Evolutionary conservation across 1,140 invertebrate genomes (phyloP).

Genomic region (Plodia interpunctella): DNA sequence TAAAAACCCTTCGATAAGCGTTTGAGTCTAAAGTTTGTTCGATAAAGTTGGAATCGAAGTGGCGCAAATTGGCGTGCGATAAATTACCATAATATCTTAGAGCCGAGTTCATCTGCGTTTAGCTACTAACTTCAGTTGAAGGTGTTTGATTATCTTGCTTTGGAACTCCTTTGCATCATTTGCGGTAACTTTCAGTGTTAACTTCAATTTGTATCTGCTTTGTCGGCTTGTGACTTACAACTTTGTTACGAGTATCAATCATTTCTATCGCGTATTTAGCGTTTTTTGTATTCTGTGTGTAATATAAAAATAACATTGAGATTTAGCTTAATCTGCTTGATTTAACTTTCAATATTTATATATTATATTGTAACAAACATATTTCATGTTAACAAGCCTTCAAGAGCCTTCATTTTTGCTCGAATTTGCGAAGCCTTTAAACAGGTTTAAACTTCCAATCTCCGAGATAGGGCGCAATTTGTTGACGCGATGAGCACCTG

Average conservation of each 20-base stretch:
- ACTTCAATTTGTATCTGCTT: constrained; percentile 35
- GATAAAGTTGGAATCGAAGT: constrained; percentile 39
- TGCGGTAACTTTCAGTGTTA: constrained; percentile 32
- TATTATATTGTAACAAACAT: not conserved
- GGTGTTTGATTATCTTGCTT: constrained; percentile 49
- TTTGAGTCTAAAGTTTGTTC: constrained; percentile 35
- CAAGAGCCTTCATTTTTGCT: not conserved
- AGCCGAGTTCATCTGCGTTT: constrained; percentile 54
- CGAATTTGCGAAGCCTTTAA: constrained; percentile 14
- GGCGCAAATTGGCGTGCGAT: constrained; percentile 46
- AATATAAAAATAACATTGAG: too few relatives aligned
- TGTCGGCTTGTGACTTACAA: not conserved
- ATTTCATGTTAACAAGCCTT: not conserved
- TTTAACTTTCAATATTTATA: too few relatives aligned
- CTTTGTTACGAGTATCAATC: not conserved
- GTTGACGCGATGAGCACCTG: constrained; percentile 58
- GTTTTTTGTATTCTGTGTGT: too few relatives aligned
- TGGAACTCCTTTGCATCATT: constrained; percentile 47
- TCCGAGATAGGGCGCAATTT: constrained; percentile 54
- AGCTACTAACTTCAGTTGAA: constrained; percentile 38
- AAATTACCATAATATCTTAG: constrained; percentile 53
- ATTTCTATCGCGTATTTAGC: not conserved
- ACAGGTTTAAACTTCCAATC: constrained; percentile 33
- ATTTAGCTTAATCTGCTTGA: too few relatives aligned
- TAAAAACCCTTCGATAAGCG: constrained; percentile 35